Evolutionary conservation across 1,140 invertebrate species (phyloP).

Genomic region (Listronotus bonariensis): DNA sequence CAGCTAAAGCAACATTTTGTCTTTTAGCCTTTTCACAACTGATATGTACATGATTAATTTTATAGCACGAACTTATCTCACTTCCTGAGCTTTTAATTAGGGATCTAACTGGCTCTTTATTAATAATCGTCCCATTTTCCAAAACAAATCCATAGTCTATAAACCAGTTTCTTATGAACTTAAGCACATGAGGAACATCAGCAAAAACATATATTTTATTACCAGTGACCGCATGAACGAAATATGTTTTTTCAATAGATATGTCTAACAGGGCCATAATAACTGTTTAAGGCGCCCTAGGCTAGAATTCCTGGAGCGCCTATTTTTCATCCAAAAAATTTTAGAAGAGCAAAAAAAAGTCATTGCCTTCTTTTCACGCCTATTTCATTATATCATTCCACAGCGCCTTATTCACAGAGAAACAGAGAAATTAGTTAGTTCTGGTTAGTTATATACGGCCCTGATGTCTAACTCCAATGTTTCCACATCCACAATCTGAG

Average conservation of each 20-base stretch:
- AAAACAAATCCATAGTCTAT: slow-evolving; percentile 35
- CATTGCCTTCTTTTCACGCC: no score
- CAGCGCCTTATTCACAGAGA: slow-evolving; percentile 48
- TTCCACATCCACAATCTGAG: slow-evolving; percentile 47
- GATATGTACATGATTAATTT: slow-evolving; percentile 23
- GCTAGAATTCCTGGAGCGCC: no score
- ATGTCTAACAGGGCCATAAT: no score
- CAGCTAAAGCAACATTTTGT: slow-evolving; percentile 36
- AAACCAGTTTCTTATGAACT: slow-evolving; percentile 41
- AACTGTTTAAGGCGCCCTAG: no score
- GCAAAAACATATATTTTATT: slow-evolving; percentile 38
- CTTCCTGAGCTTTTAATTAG: slow-evolving; percentile 12
- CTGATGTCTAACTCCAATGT: no score
- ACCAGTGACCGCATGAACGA: slow-evolving; percentile 34
- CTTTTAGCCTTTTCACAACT: slow-evolving; percentile 6
- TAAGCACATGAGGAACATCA: slow-evolving; percentile 39
- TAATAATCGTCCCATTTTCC: slow-evolving; percentile 6
- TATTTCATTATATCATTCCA: no score
- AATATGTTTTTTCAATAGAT: slow-evolving; percentile 29
- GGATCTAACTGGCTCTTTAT: slow-evolving; percentile 5
- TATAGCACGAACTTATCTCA: slow-evolving; percentile 29
- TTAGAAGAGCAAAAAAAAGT: no score
- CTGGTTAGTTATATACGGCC: no score
- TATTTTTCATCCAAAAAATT: no score
- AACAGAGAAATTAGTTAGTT: no score